Base-by-base conservation (phyloP, 2,113 vertebrate genomes). In the Gracilinanus agilis region DNA sequence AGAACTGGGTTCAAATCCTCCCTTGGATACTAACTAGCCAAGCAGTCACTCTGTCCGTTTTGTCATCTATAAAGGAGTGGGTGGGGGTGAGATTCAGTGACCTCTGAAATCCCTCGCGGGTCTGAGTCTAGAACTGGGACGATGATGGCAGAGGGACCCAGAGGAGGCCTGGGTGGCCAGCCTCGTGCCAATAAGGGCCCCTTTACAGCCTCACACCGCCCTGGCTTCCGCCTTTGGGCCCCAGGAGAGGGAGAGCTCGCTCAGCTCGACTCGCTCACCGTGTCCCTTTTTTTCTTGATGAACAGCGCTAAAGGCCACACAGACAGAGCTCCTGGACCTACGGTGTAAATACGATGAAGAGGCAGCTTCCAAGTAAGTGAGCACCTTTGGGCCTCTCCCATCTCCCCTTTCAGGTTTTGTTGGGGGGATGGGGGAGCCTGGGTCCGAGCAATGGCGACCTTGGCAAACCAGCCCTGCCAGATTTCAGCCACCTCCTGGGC, bases 301-400 rank as follows among this genome's bases (percentile, higher is more conserved):
- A n/a, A 95, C 98, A 99, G 99, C 99, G 49, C 96, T 99, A 97
- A 99, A 98, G 98, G 98, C 99, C 89, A 99, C 99, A 0, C 99
- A 99, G 98, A 98, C 99, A 0, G 99, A 99, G 98, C 99, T 99
- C 96, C 98, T 99, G 96, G 99, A 99, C 97, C 99, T 99, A 97
- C 98, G 98, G 95, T 99, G 99, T 97, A 99, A 99, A 98, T 99
- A 99, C 61, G 99, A 99, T 44, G 99, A 99, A 97, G 99, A 99
- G 97, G 99, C 99, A 0, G 99, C 99, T 0, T 99, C 99, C 98
- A 99, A 99, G 99, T 99, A 98, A 99, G 99, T 98, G 4, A 75
- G 23, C 12, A 0, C 25, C 49, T 24, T n/a, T 0, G 19, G 0
- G 1, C 92, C 92, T 83, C 44, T 53, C 44, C n/a, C 67, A 0